phyloP scores from a whole-genome alignment of 2,888 invertebrate species.

The Cryptocephalus moraei region DNA sequence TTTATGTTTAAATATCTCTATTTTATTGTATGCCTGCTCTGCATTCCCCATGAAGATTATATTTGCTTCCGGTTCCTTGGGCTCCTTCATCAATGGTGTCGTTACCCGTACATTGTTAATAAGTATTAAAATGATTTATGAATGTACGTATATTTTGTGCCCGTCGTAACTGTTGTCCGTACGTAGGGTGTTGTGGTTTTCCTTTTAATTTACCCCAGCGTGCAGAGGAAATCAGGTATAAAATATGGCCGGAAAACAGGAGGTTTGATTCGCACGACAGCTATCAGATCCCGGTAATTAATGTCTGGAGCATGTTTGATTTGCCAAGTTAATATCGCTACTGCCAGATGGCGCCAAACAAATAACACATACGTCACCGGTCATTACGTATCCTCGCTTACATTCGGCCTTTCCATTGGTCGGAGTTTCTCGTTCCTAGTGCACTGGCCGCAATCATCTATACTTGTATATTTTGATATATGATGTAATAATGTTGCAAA shows the following conservation, averaged over 20 bases:
- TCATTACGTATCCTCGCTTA: conserved; percentile 32
- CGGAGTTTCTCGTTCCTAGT: conserved; percentile 23
- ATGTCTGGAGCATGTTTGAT: conserved; percentile 42
- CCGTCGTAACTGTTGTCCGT: no score
- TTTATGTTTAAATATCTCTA: no score
- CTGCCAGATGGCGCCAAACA: conserved; percentile 42
- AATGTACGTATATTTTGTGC: no score
- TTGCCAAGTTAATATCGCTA: conserved; percentile 43
- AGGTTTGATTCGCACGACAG: conserved; percentile 18
- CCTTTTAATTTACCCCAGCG: no score
- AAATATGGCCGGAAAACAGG: neutral
- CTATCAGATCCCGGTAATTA: conserved; percentile 37
- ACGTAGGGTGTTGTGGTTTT: no score
- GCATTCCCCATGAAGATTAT: no score
- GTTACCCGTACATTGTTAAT: no score
- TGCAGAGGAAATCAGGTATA: no score
- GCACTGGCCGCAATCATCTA: conserved; percentile 37
- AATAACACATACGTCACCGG: conserved; percentile 42
- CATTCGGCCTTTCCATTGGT: conserved; percentile 8
- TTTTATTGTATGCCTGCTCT: no score
- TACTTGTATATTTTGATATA: conserved; percentile 39
- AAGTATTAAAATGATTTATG: no score
- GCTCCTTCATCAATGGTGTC: no score
- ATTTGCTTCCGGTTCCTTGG: no score
- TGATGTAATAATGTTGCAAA: conserved; percentile 40